Evolutionary conservation across 2,888 invertebrate genomes (phyloP).

Genomic region (Idaea straminata): DNA sequence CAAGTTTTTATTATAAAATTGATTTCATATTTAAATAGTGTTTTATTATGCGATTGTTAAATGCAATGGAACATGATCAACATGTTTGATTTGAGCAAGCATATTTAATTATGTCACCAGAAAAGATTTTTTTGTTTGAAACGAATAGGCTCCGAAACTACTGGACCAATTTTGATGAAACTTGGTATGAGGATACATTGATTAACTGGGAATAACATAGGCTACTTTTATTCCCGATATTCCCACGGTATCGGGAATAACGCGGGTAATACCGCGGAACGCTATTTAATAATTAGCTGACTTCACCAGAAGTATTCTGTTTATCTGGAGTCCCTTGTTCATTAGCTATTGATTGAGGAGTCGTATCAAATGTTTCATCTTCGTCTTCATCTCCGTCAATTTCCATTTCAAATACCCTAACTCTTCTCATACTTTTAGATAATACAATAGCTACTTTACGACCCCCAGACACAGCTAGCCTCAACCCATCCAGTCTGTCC

Average conservation of each 20-base stretch:
- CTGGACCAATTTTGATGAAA: too few species aligned
- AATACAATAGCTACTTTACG: slow-evolving; percentile 91
- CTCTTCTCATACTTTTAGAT: slow-evolving; percentile 88
- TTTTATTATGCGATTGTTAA: background rate
- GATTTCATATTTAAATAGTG: background rate
- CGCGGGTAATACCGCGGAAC: background rate
- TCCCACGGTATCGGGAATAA: too few species aligned
- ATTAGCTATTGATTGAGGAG: slow-evolving; percentile 61
- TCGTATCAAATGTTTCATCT: slow-evolving; percentile 78
- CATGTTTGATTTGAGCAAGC: background rate
- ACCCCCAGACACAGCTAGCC: slow-evolving; percentile 91
- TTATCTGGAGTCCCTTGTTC: slow-evolving; percentile 50
- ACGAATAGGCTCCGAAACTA: too few species aligned
- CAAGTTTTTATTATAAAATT: slow-evolving; percentile 3
- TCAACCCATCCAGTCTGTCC: slow-evolving; percentile 83
- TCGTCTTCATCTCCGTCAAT: slow-evolving; percentile 95
- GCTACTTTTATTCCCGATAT: too few species aligned
- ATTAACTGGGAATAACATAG: too few species aligned
- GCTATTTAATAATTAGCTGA: background rate
- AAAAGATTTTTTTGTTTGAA: too few species aligned
- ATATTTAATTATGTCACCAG: background rate
- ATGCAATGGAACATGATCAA: background rate
- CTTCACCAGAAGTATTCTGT: slow-evolving; percentile 33
- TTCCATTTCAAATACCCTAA: slow-evolving; percentile 95
- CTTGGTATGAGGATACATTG: too few species aligned